phyloP scores from a whole-genome alignment of 2,888 invertebrate species.

The Andricus curvator region DNA sequence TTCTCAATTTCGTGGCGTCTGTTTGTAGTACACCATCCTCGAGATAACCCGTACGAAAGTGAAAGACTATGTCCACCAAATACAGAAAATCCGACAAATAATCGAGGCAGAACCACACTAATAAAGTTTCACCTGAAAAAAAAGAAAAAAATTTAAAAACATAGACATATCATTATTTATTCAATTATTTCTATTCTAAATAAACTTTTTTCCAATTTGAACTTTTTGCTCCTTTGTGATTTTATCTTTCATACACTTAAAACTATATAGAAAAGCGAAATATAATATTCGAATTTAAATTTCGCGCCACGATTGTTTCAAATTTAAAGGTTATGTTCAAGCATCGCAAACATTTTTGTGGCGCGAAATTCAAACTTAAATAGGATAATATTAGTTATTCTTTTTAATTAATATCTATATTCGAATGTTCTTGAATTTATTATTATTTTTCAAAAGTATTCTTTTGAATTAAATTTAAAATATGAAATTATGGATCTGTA shows the following conservation, averaged over 20 bases:
- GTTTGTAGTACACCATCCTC: constrained; percentile 99
- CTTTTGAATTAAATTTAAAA: too few species aligned
- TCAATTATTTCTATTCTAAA: not conserved
- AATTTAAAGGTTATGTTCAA: not conserved
- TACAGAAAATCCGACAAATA: constrained; percentile 98
- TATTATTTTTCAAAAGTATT: too few species aligned
- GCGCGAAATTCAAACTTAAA: not conserved
- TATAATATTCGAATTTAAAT: not conserved
- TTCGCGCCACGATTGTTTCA: not conserved
- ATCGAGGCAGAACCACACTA: constrained; percentile 98
- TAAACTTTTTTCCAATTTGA: not conserved
- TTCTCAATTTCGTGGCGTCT: constrained; percentile 93
- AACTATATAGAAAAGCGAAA: too few species aligned
- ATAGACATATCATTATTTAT: not conserved
- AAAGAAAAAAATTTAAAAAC: not conserved
- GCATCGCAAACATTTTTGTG: not conserved
- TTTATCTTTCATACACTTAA: too few species aligned
- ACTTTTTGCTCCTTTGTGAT: too few species aligned
- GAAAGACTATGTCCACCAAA: constrained; percentile 96
- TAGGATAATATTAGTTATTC: not conserved
- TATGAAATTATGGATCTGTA: too few species aligned
- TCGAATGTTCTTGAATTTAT: too few species aligned
- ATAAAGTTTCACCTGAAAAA: constrained; percentile 87
- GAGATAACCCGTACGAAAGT: constrained; percentile 97
- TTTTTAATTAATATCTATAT: too few species aligned